These are phyloP conservation scores for Brachionus rubens DNA, from an alignment of 1,140 invertebrate species.

Conservation along the genomic window DNA sequence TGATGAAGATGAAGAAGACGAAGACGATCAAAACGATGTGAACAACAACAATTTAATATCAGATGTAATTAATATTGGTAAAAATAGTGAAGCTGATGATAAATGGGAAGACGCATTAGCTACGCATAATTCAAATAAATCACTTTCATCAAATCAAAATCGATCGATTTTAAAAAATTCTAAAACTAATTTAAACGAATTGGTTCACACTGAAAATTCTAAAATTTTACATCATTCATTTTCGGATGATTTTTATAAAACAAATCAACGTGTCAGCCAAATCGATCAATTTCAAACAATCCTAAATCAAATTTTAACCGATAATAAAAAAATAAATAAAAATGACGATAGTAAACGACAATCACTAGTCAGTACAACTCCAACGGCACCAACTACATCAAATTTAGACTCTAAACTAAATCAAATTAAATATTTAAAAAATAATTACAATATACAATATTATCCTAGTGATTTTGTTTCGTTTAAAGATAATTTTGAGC, in stretches of 20 bases:
- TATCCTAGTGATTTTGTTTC: slow-evolving; percentile 43
- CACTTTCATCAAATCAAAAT: no score
- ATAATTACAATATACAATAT: slow-evolving; percentile 37
- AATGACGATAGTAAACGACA: not conserved
- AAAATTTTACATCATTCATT: not conserved
- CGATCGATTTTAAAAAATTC: no score
- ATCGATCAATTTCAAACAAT: not conserved
- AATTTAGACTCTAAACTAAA: no score
- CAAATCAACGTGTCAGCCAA: not conserved
- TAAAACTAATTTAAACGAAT: not conserved
- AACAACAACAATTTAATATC: not conserved
- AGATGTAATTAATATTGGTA: not conserved
- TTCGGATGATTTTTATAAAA: not conserved
- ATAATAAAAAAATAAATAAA: not conserved
- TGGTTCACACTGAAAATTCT: no score
- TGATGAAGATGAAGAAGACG: slow-evolving; percentile 1
- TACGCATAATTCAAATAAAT: no score
- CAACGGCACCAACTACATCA: not conserved
- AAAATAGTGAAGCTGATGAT: no score
- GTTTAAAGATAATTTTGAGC: not conserved
- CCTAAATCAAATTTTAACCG: not conserved
- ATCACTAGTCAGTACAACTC: no score
- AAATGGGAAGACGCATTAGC: no score
- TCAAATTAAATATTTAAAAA: slow-evolving; percentile 33
- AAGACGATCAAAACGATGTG: not conserved